phyloP scores from a whole-genome alignment of 2,797 vertebrate species.

The Lacerta viridis region DNA sequence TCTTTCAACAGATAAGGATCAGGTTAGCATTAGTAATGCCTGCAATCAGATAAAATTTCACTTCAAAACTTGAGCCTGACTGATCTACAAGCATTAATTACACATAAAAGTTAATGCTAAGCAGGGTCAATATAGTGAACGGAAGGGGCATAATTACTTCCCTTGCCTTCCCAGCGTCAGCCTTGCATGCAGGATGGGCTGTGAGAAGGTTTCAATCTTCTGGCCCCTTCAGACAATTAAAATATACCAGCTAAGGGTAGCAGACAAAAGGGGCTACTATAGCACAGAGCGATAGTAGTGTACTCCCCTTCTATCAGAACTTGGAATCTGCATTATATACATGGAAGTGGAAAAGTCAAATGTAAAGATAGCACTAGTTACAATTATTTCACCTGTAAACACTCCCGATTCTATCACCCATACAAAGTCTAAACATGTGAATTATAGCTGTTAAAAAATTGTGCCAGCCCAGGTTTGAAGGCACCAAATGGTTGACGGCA shows the following conservation, averaged over 20 bases:
- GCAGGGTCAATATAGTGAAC: constrained; percentile 39
- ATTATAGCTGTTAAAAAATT: constrained; percentile 1
- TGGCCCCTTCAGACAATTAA: neutral
- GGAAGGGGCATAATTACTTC: constrained; percentile 16
- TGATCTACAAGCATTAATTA: constrained; percentile 63
- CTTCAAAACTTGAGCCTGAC: constrained; percentile 63
- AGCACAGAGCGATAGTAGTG: neutral
- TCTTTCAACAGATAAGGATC: constrained; percentile 69
- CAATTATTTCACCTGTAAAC: neutral
- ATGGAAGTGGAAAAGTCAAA: neutral
- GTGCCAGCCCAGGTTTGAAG: constrained; percentile 14
- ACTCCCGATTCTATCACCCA: neutral
- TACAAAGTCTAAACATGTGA: neutral
- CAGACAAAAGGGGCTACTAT: neutral
- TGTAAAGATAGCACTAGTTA: neutral
- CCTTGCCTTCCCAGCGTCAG: neutral
- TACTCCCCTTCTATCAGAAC: neutral
- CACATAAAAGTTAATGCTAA: constrained; percentile 39
- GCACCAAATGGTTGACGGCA: constrained; percentile 18
- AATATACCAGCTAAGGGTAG: neutral
- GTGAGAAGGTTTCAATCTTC: neutral
- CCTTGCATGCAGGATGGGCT: neutral
- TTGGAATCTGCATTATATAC: neutral
- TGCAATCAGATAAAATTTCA: constrained; percentile 70
- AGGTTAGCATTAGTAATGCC: constrained; percentile 55